A percentile compares a stretch with the other conserved stretches of the same genome.
Conservation (phyloP, 2,113 vertebrate species). For the Pavo muticus region DNA sequence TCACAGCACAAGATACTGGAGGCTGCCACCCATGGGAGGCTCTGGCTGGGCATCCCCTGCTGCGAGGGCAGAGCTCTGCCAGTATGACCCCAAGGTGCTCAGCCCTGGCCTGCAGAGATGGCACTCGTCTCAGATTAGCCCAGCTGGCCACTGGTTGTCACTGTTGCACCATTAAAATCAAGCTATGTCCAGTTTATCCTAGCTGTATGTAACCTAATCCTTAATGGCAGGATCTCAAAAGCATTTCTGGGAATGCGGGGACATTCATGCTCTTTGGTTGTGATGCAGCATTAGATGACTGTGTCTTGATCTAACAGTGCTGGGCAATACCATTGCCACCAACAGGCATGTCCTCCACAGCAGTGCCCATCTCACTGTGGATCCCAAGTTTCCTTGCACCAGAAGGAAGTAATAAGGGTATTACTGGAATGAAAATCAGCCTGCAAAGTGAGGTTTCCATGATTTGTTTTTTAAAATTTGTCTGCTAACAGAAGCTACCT, state of each 20-base stretch:
- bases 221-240: background rate
- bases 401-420: background rate
- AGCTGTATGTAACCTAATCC: background rate
- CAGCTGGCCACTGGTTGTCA: constrained; percentile 52
- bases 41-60: background rate
- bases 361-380: background rate
- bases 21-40: background rate
- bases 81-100: background rate
- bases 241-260: background rate
- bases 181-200: background rate
- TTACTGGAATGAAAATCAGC: background rate
- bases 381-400: background rate
- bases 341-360: background rate
- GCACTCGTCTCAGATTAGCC: background rate
- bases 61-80: background rate
- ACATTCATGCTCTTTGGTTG: background rate
- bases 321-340: background rate
- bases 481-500: background rate
- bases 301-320: background rate
- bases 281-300: background rate
- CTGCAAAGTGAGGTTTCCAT: background rate
- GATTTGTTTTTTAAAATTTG: background rate
- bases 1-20: background rate
- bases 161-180: constrained; percentile 48
- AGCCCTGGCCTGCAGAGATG: background rate